Base-by-base conservation (phyloP, 2,888 invertebrate species). In the Metalampra italica region DNA sequence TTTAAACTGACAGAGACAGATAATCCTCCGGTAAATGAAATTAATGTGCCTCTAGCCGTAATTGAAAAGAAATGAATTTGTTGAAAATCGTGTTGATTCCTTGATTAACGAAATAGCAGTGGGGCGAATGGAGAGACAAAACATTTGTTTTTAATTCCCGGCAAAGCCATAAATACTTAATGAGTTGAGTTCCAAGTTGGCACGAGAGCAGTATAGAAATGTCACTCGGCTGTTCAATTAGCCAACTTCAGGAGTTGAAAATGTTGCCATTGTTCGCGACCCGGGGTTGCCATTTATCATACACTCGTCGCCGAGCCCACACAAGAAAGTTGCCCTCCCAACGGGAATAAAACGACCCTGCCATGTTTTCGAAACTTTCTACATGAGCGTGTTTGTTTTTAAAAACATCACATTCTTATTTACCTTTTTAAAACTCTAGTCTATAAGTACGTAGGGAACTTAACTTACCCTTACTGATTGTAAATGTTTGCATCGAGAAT, bases 161-260 rank as follows among this genome's bases (percentile, higher is more conserved):
- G 9, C 11, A 34, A 37, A 13, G 49, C 12, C 9, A 29, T 47
- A 47, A 51, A 47, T 46, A 47, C 34, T 9, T 34, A 53, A 47
- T 46, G 39, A 38, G 12, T 9, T 12, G 48, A 43, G 41, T 45
- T 40, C 39, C 49, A 46, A 55, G 55, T 50, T 54, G 55, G 52
- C 55, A 49, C 57, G 56, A 54, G 55, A 58, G 55, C 57, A 54
- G 55, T 59, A 57, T 56, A 54, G 52, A 56, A 49, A 57, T 68
- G 75, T 73, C 78, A 73, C 60, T 77, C 66, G 50, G 47, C 66
- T 73, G 74, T 71, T 67, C 73, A 76, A 76, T 78, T 77, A 73
- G 55, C 50, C 47, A 60, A 66, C 61, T 71, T 69, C 59, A 59
- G 59, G 55, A 68, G 66, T 71, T 72, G 61, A 67, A 66, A 68